These are phyloP conservation scores for Arizona elegans DNA, from an alignment of 2,113 vertebrate species.

Conservation along the genomic window DNA sequence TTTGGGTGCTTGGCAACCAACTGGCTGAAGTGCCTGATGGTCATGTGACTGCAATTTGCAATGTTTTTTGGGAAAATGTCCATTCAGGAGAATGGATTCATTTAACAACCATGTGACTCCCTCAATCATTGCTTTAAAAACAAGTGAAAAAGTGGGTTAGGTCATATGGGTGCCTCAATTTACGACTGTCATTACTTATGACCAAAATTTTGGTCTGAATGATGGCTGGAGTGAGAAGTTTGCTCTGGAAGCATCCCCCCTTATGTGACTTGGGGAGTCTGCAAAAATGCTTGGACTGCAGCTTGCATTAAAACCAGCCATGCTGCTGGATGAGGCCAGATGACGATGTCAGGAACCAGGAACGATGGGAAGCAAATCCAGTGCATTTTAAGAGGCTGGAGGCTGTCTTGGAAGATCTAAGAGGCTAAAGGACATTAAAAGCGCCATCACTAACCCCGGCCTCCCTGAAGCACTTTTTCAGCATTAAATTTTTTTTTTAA, in stretches of 20 bases:
- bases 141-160: background rate
- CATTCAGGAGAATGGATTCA: background rate
- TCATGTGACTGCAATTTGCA: background rate
- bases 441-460: too few relatives aligned
- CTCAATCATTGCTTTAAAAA: background rate
- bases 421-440: background rate
- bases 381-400: background rate
- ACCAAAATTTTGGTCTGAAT: background rate
- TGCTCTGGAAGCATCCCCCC: background rate
- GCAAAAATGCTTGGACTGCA: background rate
- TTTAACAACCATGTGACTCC: background rate
- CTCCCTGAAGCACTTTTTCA: background rate
- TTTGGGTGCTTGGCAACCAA: background rate
- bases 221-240: background rate
- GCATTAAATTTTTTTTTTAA: background rate
- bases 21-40: background rate
- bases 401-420: background rate
- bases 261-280: background rate
- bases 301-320: background rate
- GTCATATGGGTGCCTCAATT: background rate
- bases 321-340: background rate
- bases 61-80: background rate
- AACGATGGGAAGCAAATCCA: background rate
- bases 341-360: background rate
- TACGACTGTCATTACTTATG: background rate